These are phyloP conservation scores for Ochotona princeps DNA, from an alignment of 2,113 vertebrate species.

Conservation along the genomic window DNA sequence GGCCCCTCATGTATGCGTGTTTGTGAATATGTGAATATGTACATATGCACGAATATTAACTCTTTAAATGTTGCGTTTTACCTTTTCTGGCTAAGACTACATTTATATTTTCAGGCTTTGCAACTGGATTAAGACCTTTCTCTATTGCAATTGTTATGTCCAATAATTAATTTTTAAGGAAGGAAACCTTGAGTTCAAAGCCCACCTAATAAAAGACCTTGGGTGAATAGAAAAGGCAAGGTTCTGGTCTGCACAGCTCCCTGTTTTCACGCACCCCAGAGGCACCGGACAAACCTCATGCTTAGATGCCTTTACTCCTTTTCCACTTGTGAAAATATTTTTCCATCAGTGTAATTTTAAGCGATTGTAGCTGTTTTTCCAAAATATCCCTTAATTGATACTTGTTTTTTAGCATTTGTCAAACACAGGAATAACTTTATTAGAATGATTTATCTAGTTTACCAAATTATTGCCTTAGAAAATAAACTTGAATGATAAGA, in stretches of 20 bases:
- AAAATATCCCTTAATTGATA: slow-evolving; percentile 23
- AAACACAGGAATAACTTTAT: slow-evolving; percentile 4
- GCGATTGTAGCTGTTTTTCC: neutral
- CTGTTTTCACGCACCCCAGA: neutral
- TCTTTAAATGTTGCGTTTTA: slow-evolving; percentile 62
- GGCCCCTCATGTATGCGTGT: neutral
- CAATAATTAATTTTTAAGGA: slow-evolving; percentile 49
- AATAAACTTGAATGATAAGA: neutral
- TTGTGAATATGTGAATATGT: neutral
- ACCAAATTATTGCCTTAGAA: slow-evolving; percentile 44
- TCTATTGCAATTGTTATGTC: slow-evolving; percentile 30
- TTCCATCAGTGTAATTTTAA: slow-evolving; percentile 26
- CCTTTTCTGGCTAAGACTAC: slow-evolving; percentile 66
- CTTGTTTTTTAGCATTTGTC: slow-evolving; percentile 7
- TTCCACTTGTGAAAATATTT: slow-evolving; percentile 25
- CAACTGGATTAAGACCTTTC: neutral
- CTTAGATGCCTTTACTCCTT: slow-evolving; percentile 9
- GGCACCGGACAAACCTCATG: neutral
- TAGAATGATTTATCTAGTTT: neutral
- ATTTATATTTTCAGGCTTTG: slow-evolving; percentile 57
- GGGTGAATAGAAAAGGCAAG: neutral
- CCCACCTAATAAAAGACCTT: neutral
- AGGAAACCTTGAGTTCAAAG: slow-evolving; percentile 10
- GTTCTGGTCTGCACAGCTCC: neutral
- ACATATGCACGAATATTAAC: neutral